Conservation (phyloP, 1,140 invertebrate genomes). For the Colletes gigas region DNA sequence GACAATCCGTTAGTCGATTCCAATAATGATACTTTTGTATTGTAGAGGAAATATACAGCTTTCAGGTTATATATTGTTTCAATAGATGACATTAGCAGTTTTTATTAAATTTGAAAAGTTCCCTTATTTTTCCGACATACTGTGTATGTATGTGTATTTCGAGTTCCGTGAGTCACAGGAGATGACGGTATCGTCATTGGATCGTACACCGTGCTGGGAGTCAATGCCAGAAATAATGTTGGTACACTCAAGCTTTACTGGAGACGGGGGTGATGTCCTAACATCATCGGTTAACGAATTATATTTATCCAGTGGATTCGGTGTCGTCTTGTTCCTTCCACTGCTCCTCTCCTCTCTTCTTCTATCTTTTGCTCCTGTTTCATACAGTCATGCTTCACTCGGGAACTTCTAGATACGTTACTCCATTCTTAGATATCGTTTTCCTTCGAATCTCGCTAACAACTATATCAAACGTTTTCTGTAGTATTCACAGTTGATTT, state of each 20-base stretch:
- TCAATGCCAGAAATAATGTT: slow-evolving; percentile 79
- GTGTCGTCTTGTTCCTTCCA: slow-evolving; percentile 47
- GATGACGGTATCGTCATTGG: slow-evolving; percentile 65
- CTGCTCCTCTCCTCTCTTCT: slow-evolving; percentile 24
- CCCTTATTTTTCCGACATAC: no score
- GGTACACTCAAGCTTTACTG: slow-evolving; percentile 51
- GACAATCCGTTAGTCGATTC: no score
- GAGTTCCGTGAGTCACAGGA: slow-evolving; percentile 72
- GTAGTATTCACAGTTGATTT: no score
- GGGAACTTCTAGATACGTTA: slow-evolving; percentile 5
- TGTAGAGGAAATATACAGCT: no score
- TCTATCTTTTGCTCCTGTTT: slow-evolving; percentile 23
- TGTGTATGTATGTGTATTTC: slow-evolving; percentile 67
- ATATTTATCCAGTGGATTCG: slow-evolving; percentile 72
- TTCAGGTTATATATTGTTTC: no score
- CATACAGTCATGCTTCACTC: slow-evolving; percentile 4
- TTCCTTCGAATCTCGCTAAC: no score
- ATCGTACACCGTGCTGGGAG: slow-evolving; percentile 66
- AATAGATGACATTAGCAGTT: no score
- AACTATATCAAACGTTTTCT: no score
- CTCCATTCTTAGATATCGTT: no score
- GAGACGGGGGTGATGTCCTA: slow-evolving; percentile 65
- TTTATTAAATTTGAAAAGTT: no score
- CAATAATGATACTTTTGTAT: no score
- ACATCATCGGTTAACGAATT: slow-evolving; percentile 75